These are phyloP conservation scores for Theonella swinhoei DNA, from an alignment of 37 sponge, comb jelly and placozoan species.

Conservation along the genomic window DNA sequence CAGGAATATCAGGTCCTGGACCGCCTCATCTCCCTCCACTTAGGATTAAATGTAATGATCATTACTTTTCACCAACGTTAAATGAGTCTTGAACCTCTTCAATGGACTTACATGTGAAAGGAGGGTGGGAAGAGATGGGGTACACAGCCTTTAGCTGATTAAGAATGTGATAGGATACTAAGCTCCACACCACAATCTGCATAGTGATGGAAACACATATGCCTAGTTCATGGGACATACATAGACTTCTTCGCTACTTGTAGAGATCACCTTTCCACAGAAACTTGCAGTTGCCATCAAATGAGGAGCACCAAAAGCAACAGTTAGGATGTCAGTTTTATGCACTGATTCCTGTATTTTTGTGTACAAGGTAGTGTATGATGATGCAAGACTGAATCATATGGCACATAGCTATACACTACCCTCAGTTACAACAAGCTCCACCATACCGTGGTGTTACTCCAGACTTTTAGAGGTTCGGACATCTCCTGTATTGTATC, in stretches of 20 bases:
- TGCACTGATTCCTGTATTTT: slow-evolving; percentile 72
- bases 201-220: background rate
- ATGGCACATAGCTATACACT: background rate
- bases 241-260: no score
- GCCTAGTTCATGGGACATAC: no score
- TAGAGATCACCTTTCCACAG: slow-evolving; percentile 85
- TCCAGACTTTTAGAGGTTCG: slow-evolving; percentile 48
- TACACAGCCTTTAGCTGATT: slow-evolving; percentile 45
- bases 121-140: slow-evolving; percentile 1
- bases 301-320: slow-evolving; percentile 74
- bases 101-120: slow-evolving; percentile 1
- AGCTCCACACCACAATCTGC: slow-evolving; percentile 81
- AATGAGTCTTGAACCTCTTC: no score
- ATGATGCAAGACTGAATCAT: background rate
- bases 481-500: slow-evolving; percentile 9
- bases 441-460: slow-evolving; percentile 26
- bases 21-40: slow-evolving; percentile 67
- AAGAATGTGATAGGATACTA: slow-evolving; percentile 74
- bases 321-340: slow-evolving; percentile 75
- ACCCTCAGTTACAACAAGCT: background rate
- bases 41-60: background rate
- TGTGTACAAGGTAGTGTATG: background rate
- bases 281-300: slow-evolving; percentile 86
- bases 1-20: slow-evolving; percentile 73
- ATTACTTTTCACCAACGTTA: background rate